Evolutionary conservation across 2,888 invertebrate species (phyloP), one percentile per base, ranked within the genome.

Genomic region (Dynastes grantii): DNA sequence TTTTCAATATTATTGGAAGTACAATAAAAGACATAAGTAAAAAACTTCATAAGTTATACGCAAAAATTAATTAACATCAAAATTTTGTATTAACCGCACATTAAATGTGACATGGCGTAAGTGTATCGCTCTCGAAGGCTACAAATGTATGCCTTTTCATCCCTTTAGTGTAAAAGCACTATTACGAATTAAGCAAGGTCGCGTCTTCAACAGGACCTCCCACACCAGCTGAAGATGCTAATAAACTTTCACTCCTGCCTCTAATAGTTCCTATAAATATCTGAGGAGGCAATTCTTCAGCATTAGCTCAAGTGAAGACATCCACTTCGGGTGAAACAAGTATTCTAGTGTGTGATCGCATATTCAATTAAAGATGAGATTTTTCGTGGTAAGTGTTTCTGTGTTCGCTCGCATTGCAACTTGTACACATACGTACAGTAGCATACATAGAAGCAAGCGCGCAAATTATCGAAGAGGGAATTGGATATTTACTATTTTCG

Each of bases 231-330:
- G 81, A 82, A 81, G 82, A 82, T 80, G 81, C 78, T 67, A 80
- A 76, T 81, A 80, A 79, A 83, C 83, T 83, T 83, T 83, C 83
- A 83, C 82, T 82, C 76, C 78, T 77, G 61, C 65, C 75, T 58
- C 73, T 78, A 65, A 73, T 78, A 78, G 76, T 67, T 68, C 68
- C 81, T 83, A 83, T 83, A 83, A 83, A 83, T 83, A 81, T 81
- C 79, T 78, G 82, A 80, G 78, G 80, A 80, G 79, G 80, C 76
- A 78, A 82, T 80, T 81, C 78, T 78, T 70, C 81, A 81, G 80
- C 82, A 83, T 83, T 82, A 80, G 78, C 76, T 80, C 75, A 78
- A 76, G 82, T 81, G 81, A 83, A 81, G 80, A 82, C 81, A 81
- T 81, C 80, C 80, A 81, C 80, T 79, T 76, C 78, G 77, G 78